These are phyloP conservation scores for Lateolabrax maculatus DNA, from an alignment of 2,797 vertebrate species.

Conservation along the genomic window DNA sequence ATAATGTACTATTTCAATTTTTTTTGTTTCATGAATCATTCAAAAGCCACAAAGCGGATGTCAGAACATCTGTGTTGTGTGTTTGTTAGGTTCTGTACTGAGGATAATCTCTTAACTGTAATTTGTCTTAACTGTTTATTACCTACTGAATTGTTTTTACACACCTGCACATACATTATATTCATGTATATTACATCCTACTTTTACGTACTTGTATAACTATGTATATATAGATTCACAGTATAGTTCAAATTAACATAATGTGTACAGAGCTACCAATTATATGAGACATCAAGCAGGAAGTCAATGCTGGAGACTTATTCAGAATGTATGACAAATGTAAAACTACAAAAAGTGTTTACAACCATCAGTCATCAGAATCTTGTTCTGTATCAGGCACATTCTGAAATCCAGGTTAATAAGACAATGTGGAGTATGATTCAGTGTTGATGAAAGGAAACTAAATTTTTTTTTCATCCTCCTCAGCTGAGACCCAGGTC, in stretches of 20 bases:
- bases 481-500: slow-evolving; percentile 94
- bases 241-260: not conserved
- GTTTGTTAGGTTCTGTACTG: too few species aligned
- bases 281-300: not conserved
- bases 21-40: not conserved
- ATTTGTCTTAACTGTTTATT: not conserved
- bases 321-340: too few species aligned
- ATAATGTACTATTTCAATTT: not conserved
- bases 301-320: not conserved
- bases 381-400: not conserved
- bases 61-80: not conserved
- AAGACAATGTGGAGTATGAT: not conserved
- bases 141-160: too few species aligned
- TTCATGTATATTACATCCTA: not conserved
- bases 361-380: not conserved
- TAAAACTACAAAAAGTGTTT: not conserved
- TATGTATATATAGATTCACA: not conserved
- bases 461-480: not conserved
- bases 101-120: too few species aligned
- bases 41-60: not conserved
- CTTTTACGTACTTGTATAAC: too few species aligned
- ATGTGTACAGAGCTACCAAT: too few species aligned
- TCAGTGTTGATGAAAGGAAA: not conserved
- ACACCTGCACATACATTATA: not conserved
- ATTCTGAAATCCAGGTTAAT: too few species aligned